Percentiles rank a stretch among this genome's conserved stretches.
These are phyloP conservation scores for Caradrina clavipalpis DNA, from an alignment of 2,888 invertebrate species.

Conservation along the genomic window DNA sequence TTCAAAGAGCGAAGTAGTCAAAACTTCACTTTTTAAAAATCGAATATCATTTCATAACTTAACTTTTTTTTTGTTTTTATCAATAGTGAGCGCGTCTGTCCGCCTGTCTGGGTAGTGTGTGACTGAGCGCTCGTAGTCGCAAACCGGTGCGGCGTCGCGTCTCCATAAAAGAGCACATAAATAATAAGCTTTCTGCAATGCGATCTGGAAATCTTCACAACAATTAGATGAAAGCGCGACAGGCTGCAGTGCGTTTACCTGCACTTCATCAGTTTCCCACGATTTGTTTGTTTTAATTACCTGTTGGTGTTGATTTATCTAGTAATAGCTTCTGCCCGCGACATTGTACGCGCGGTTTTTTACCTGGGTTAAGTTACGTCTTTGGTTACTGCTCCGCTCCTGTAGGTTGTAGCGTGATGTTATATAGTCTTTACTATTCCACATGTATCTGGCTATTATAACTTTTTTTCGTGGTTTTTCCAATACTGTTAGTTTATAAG, in stretches of 20 bases:
- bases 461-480: no score
- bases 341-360: no score
- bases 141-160: constrained; percentile 70
- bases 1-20: constrained; percentile 64
- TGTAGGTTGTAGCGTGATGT: no score
- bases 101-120: constrained; percentile 51
- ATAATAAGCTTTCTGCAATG: constrained; percentile 81
- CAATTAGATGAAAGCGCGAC: constrained; percentile 78
- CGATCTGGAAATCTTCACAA: constrained; percentile 74
- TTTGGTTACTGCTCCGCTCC: no score
- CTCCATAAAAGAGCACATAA: constrained; percentile 63
- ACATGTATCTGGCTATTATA: no score
- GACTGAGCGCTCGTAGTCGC: constrained; percentile 63
- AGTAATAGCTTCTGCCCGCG: not conserved
- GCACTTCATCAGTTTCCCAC: constrained; percentile 60
- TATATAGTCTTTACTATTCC: no score
- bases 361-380: no score
- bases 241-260: constrained; percentile 51
- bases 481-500: no score
- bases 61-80: constrained; percentile 36
- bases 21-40: constrained; percentile 62
- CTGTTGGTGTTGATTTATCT: constrained; percentile 7
- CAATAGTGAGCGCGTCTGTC: constrained; percentile 59
- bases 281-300: constrained; percentile 61
- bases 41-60: constrained; percentile 61